Percentiles rank a stretch among this genome's conserved stretches.
phyloP scores from a whole-genome alignment of 2,888 invertebrate genomes.

The Eupithecia pulchellata region DNA sequence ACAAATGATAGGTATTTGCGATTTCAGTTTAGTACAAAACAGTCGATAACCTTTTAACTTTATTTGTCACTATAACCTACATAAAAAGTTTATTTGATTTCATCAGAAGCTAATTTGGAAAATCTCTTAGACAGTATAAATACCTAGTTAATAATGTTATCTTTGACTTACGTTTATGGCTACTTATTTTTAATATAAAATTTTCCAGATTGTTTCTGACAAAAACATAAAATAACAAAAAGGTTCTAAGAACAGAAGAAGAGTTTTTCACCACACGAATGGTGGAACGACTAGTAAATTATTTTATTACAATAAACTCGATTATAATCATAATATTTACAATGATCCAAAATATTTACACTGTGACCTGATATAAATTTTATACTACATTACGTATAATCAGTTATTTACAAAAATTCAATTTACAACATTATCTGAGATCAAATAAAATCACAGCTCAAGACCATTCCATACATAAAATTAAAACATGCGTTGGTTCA shows the following conservation, averaged over 20 bases:
- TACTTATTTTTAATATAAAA: background rate
- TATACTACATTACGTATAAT: slow-evolving; percentile 68
- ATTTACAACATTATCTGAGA: slow-evolving; percentile 57
- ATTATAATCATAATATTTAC: slow-evolving; percentile 66
- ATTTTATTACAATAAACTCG: slow-evolving; percentile 50
- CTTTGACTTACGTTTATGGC: background rate
- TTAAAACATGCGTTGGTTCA: slow-evolving; percentile 24
- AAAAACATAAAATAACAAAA: slow-evolving; percentile 47
- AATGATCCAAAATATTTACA: slow-evolving; percentile 79
- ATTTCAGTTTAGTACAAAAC: slow-evolving; percentile 59
- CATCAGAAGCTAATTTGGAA: slow-evolving; percentile 43
- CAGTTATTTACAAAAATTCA: slow-evolving; percentile 67
- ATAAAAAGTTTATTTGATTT: slow-evolving; percentile 56
- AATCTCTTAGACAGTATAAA: background rate
- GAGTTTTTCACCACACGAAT: slow-evolving; percentile 70
- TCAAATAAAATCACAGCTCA: slow-evolving; percentile 48
- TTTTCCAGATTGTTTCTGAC: slow-evolving; percentile 35
- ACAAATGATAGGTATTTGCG: slow-evolving; percentile 24
- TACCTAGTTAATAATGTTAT: background rate
- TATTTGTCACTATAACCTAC: slow-evolving; percentile 77
- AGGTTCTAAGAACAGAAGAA: slow-evolving; percentile 79
- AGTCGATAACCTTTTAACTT: slow-evolving; percentile 75
- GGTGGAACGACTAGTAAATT: slow-evolving; percentile 61
- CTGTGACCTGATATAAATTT: slow-evolving; percentile 70
- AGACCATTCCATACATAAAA: slow-evolving; percentile 36